Base-by-base conservation (phyloP, 1,140 invertebrate genomes). In the Antheraea mylitta region DNA sequence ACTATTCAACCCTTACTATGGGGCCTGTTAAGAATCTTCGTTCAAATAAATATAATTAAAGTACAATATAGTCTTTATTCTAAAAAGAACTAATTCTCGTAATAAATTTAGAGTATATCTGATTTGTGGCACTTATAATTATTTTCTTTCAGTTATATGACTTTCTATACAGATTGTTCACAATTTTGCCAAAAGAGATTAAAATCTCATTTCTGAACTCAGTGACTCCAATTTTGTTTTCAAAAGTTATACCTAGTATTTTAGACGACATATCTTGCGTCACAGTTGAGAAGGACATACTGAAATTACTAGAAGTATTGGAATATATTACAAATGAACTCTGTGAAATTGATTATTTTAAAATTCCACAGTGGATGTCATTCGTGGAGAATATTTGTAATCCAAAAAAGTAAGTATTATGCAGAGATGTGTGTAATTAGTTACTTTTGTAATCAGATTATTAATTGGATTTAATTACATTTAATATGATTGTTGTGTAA, bases 251-350 rank as follows among this genome's bases (percentile, higher is more conserved):
- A 63, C 87, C 87, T 7, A 38, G 48, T 30, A 36, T 66, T 30
- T 18, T 66, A 11, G 45, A 53, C 16, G 45, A 53, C 11, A 45
- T 45, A 9, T 45, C 38, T 37, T 65, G 38, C 37, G 22, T 10
- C 7, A 65, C 13, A n/a, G 37, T 42, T 18, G 45, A 19, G 53
- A 48, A 37, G 3, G 13, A 72, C 64, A 66, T 71, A 6, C 64
- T 61, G 70, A 66, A 67, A 48, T 36, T 19, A 18, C 30, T 91
- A 30, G 80, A 85, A 36, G 65, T 78, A 22, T 64, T 90, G 11
- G 88, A 92, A 72, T 10, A 82, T 37, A 72, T 93, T 37, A 77
- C 83, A 22, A 77, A 89, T 30, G 87, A 86, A 68, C 64, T 93
- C 19, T 18, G 77, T 0, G 13, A 73, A 37, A 48, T 84, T 66